phyloP scores from a whole-genome alignment of 2,888 invertebrate species.

The Diloba caeruleocephala region DNA sequence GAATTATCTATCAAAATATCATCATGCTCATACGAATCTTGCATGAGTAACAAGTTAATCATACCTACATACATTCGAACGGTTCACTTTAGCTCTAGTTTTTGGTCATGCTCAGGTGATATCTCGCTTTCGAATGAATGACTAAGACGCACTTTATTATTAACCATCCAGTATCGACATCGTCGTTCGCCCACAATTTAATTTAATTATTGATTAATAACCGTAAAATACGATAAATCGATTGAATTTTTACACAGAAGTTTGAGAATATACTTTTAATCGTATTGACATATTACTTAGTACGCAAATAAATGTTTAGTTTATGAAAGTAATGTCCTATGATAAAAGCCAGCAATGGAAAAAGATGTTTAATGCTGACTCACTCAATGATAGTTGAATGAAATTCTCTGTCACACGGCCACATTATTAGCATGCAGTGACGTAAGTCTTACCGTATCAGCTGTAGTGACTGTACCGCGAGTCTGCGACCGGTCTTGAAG shows the following conservation, averaged over 20 bases:
- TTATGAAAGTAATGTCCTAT: neutral
- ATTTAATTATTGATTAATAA: conserved; percentile 37
- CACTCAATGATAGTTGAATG: conserved; percentile 52
- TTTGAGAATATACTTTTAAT: conserved; percentile 5
- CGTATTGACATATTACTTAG: conserved; percentile 9
- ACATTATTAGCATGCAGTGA: conserved; percentile 56
- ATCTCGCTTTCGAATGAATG: conserved; percentile 52
- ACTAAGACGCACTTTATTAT: conserved; percentile 40
- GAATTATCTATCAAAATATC: neutral
- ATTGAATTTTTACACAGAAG: conserved; percentile 13
- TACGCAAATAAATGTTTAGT: no score
- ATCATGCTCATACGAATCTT: conserved; percentile 25
- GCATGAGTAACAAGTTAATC: conserved; percentile 52
- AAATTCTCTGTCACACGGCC: conserved; percentile 49
- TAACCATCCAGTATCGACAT: conserved; percentile 27
- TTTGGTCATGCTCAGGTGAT: conserved; percentile 41
- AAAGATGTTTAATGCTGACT: conserved; percentile 30
- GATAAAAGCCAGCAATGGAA: conserved; percentile 9
- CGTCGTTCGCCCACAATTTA: conserved; percentile 37
- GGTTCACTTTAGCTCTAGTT: conserved; percentile 36
- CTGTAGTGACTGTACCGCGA: conserved; percentile 59
- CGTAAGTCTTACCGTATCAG: conserved; percentile 59
- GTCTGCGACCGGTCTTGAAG: conserved; percentile 63
- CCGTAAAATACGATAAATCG: conserved; percentile 27
- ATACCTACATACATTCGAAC: conserved; percentile 30